Percentiles rank a stretch among this genome's conserved stretches.
Evolutionary conservation across 2,797 vertebrate genomes (phyloP).

Genomic region (Sebastes elongatus): DNA sequence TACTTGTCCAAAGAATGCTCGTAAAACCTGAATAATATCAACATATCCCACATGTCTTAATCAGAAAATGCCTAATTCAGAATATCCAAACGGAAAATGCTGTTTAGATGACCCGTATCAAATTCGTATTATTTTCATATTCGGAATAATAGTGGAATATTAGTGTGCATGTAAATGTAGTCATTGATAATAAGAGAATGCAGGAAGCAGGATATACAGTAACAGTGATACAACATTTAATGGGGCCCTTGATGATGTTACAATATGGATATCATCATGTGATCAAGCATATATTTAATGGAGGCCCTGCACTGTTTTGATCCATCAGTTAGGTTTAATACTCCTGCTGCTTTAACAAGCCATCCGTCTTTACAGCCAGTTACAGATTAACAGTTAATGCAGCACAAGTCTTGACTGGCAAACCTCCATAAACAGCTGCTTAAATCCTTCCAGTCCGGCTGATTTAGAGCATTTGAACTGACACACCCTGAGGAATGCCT

Average conservation of each 20-base stretch:
- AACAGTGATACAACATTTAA: constrained; percentile 10
- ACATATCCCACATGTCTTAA: too few species aligned
- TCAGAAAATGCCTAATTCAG: too few species aligned
- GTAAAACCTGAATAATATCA: too few species aligned
- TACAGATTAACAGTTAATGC: constrained; percentile 39
- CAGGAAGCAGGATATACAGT: not conserved
- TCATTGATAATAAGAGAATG: not conserved
- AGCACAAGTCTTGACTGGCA: constrained; percentile 41
- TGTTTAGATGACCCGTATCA: too few species aligned
- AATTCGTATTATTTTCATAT: too few species aligned
- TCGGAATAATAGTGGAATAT: too few species aligned
- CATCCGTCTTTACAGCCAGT: constrained; percentile 26
- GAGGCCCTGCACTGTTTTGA: not conserved
- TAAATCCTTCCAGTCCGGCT: constrained; percentile 43
- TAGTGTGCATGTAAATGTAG: too few species aligned
- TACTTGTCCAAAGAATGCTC: too few species aligned
- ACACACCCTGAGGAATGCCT: constrained; percentile 25
- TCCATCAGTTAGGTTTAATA: not conserved
- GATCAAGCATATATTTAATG: not conserved
- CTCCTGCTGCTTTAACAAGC: constrained; percentile 27
- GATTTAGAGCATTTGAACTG: constrained; percentile 49
- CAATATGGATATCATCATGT: constrained; percentile 4
- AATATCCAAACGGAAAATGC: too few species aligned
- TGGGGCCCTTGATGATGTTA: not conserved
- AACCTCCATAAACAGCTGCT: constrained; percentile 49